These are phyloP conservation scores for Microctenopoma stevenorrisi DNA, from an alignment of 2,797 vertebrate genomes.

Conservation along the genomic window DNA sequence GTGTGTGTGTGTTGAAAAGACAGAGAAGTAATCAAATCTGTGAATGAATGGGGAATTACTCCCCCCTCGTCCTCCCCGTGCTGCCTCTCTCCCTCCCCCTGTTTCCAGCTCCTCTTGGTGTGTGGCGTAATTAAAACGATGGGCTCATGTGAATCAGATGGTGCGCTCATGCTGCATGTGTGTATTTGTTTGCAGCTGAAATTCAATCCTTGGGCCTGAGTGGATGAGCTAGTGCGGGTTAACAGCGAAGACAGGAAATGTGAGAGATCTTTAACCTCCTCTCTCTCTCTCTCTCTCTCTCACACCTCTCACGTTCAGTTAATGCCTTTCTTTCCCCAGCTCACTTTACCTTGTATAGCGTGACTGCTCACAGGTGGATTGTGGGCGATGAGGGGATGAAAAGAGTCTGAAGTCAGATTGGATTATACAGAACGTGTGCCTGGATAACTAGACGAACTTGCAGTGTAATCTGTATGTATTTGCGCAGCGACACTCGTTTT, in stretches of 20 bases:
- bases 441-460: neutral
- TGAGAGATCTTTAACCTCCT: slow-evolving; percentile 44
- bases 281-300: slow-evolving; percentile 40
- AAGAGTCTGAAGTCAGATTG: slow-evolving; percentile 26
- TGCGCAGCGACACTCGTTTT: slow-evolving; percentile 21
- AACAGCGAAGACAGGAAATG: slow-evolving; percentile 42
- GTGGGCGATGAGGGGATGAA: slow-evolving; percentile 33
- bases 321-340: slow-evolving; percentile 25
- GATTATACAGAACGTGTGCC: slow-evolving; percentile 44
- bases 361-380: slow-evolving; percentile 50
- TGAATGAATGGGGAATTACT: slow-evolving; percentile 69
- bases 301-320: slow-evolving; percentile 44
- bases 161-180: slow-evolving; percentile 6
- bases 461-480: slow-evolving; percentile 9
- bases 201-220: slow-evolving; percentile 43
- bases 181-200: slow-evolving; percentile 37
- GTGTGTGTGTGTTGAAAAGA: slow-evolving; percentile 10
- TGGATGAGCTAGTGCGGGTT: slow-evolving; percentile 51
- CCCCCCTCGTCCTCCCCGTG: slow-evolving; percentile 1
- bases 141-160: slow-evolving; percentile 44
- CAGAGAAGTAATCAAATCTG: slow-evolving; percentile 63
- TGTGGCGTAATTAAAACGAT: slow-evolving; percentile 66
- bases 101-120: slow-evolving; percentile 46
- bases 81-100: slow-evolving; percentile 18
- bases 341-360: slow-evolving; percentile 2